phyloP scores from a whole-genome alignment of 2,113 vertebrate genomes.

The Microcebus murinus region DNA sequence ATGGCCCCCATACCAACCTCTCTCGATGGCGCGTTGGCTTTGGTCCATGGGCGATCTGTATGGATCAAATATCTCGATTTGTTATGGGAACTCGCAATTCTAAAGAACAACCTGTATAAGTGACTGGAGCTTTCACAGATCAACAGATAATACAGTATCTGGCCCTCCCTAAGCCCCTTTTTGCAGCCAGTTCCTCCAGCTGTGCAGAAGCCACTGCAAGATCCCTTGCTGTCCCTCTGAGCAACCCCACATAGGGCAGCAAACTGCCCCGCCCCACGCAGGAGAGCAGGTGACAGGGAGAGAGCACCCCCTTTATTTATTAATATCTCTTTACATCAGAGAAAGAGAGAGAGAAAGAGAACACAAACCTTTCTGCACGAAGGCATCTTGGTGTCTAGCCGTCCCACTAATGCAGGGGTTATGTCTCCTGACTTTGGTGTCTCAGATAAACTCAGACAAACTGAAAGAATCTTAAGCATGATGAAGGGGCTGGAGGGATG shows the following conservation, averaged over 20 bases:
- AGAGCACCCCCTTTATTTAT: not conserved
- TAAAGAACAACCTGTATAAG: not conserved
- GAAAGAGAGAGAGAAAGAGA: not conserved
- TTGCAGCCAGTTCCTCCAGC: not conserved
- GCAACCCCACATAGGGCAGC: not conserved
- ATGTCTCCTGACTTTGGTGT: not conserved
- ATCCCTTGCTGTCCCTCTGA: not conserved
- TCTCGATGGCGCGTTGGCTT: not conserved
- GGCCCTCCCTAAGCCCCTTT: not conserved
- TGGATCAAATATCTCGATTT: not conserved
- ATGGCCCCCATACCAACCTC: not conserved
- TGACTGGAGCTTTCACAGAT: not conserved
- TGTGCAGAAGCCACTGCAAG: not conserved
- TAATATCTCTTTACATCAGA: not conserved
- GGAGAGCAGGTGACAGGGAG: not conserved
- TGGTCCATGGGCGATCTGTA: not conserved
- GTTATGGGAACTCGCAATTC: not conserved
- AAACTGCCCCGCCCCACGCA: not conserved
- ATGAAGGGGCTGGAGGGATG: not conserved
- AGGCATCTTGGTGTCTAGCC: not conserved
- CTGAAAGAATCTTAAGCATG: not conserved
- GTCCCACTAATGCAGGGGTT: not conserved
- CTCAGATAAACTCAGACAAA: slow-evolving; percentile 7
- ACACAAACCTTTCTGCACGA: not conserved
- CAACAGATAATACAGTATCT: not conserved